Evolutionary conservation across 1,140 invertebrate genomes (phyloP).

Genomic region (Anoplolepis gracilipes): DNA sequence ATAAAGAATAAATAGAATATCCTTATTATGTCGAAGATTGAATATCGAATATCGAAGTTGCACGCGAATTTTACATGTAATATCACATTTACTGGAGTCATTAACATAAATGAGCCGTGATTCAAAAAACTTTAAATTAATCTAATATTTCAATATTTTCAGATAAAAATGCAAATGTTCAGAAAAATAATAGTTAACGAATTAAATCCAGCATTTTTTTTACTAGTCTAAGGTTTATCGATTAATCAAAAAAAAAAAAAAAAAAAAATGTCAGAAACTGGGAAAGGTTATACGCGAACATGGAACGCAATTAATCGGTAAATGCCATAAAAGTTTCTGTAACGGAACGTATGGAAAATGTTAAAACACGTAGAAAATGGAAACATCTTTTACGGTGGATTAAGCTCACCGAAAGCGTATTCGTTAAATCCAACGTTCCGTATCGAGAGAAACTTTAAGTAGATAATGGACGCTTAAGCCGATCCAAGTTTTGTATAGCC

Average conservation of each 20-base stretch:
- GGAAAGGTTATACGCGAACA: conserved; percentile 23
- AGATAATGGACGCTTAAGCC: conserved; percentile 33
- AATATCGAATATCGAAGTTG: neutral
- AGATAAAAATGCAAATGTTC: neutral
- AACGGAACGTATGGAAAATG: neutral
- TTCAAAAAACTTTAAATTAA: neutral
- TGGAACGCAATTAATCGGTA: conserved; percentile 24
- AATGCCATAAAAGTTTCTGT: neutral
- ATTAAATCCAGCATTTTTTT: neutral
- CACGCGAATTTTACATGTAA: neutral
- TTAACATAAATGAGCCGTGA: neutral
- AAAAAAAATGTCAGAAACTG: conserved; percentile 10
- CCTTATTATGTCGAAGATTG: neutral
- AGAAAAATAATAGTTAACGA: neutral
- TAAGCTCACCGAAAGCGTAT: conserved; percentile 7
- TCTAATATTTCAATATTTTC: neutral
- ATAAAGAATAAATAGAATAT: conserved; percentile 10
- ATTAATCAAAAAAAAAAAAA: neutral
- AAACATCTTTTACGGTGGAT: conserved; percentile 39
- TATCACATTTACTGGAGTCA: neutral
- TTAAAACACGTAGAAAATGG: neutral
- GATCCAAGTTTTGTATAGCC: conserved; percentile 1
- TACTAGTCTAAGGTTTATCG: neutral
- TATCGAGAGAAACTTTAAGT: conserved; percentile 41
- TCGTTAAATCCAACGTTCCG: conserved; percentile 25